Base-by-base conservation (phyloP, 1,140 invertebrate species). In the Drosophila pseudoananassae region DNA sequence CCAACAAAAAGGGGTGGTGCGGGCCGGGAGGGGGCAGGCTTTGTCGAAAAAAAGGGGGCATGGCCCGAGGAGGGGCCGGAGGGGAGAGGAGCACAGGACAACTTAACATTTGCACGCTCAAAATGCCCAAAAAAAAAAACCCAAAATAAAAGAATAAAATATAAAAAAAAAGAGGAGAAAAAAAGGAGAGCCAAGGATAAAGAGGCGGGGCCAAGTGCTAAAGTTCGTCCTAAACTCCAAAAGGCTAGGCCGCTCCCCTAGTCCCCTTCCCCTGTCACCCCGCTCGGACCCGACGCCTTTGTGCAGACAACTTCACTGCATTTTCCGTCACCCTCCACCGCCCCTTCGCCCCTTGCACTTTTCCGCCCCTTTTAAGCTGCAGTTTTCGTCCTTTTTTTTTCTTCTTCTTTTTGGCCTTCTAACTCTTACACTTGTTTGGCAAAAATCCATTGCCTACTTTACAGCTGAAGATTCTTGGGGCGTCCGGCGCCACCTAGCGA, bases 21-120 rank as follows among this genome's bases (percentile, higher is more conserved):
- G 40, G 36, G 9, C 2, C 7, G 3, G 12, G 2, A 8, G 38
- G 38, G 14, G 14, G 38, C n/a, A 10, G 14, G 9, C 15, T 6
- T 31, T 31, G 27, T 49, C 43, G 45, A 25, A 46, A 49, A 65
- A 46, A 45, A 20, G 17, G 14, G 29, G 29, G 45, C 31, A 15
- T 4, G 25, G 23, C 20, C 45, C 31, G 23, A 49, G 7, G 7
- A 12, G 20, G 17, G 17, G 25, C 14, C 27, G 31, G 31, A 9
- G 9, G 31, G 27, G 14, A 12, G 23, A 23, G 54, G 17, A 1
- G 43, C 8, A 5, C 38, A 43, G 73, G 54, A 72, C 78, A 84
- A 58, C 81, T 84, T 70, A 59, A 80, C 81, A 78, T 78, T 82
- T 84, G 78, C 82, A 79, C 76, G 76, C 77, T 66, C 46, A 71